Evolutionary conservation across 2,113 vertebrate species (phyloP), one percentile per base, ranked within the genome.

Genomic region (Bujurquina vittata): DNA sequence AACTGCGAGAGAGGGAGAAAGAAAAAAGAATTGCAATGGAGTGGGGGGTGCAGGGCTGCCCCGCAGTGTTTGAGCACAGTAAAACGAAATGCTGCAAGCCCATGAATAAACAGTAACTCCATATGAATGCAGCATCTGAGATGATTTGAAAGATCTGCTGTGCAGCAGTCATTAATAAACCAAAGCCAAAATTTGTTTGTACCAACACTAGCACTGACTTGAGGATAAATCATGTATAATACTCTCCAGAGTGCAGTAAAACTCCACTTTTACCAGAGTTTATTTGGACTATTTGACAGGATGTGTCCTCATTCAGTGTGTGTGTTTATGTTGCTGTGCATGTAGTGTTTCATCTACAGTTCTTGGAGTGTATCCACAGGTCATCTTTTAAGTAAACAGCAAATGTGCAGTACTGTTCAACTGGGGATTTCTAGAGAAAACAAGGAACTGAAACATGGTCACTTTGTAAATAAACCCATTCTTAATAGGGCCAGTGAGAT

Each of bases 101-200:
- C 84, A 85, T 92, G 79, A 92, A 89, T 89, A 89, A 93, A 88
- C 54, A 88, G 82, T 22, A 86, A 82, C 15, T 77, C 23, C 33
- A 52, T 81, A 72, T 87, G 77, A 84, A 92, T 90, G 89, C 84
- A 89, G 80, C 77, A 77, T 93, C 84, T 82, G 80, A 86, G 85
- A 91, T 87, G 67, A 92, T 77, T 90, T 90, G 79, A 91, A 85
- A 88, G 84, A 87, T 88, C 88, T 89, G 79, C 61, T 86, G 75
- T 83, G 87, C 84, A 73, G 69, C 59, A 80, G 69, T 89, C 86
- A 91, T 91, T 87, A 91, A 90, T 90, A 93, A 93, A 90, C 84
- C 89, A 93, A 86, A 87, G 83, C 74, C 49, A 46, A 54, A 91
- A 88, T 93, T 54, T 84, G 86, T 89, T 85, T 86, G 85, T 73